phyloP scores from a whole-genome alignment of 2,113 vertebrate genomes.

The Oceanites oceanicus region DNA sequence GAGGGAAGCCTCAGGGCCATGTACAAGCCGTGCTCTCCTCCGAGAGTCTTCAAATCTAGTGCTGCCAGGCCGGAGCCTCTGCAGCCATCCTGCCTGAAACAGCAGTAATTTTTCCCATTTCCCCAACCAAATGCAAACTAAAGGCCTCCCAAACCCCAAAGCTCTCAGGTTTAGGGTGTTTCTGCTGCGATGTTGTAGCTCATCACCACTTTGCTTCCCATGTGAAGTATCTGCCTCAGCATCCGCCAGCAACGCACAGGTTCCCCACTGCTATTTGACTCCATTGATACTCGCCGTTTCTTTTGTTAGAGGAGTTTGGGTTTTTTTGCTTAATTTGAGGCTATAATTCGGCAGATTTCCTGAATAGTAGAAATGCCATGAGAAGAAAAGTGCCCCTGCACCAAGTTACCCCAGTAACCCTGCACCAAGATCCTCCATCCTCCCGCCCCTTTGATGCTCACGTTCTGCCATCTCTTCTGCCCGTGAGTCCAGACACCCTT shows the following conservation, averaged over 20 bases:
- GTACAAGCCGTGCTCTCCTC: not conserved
- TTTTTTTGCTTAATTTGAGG: not conserved
- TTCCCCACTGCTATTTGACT: not conserved
- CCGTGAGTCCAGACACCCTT: not conserved
- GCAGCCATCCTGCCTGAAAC: not conserved
- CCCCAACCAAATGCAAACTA: not conserved
- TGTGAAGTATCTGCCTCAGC: not conserved
- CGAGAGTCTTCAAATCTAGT: not conserved
- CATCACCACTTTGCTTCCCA: not conserved
- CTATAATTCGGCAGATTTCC: not conserved
- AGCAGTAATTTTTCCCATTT: not conserved
- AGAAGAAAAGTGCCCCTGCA: not conserved
- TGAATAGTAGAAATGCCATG: not conserved
- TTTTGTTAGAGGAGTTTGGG: not conserved
- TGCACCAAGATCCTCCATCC: not conserved
- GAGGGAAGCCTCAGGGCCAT: not conserved
- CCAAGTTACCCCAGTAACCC: not conserved
- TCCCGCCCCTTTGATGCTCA: not conserved
- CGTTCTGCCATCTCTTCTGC: not conserved
- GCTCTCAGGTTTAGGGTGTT: not conserved
- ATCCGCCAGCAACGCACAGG: not conserved
- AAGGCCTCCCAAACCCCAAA: not conserved
- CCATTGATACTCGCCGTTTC: accelerated
- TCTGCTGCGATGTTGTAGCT: accelerated
- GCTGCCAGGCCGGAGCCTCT: accelerated